These are phyloP conservation scores for Linnaemya vulpina DNA, from an alignment of 2,888 invertebrate genomes.

Conservation along the genomic window DNA sequence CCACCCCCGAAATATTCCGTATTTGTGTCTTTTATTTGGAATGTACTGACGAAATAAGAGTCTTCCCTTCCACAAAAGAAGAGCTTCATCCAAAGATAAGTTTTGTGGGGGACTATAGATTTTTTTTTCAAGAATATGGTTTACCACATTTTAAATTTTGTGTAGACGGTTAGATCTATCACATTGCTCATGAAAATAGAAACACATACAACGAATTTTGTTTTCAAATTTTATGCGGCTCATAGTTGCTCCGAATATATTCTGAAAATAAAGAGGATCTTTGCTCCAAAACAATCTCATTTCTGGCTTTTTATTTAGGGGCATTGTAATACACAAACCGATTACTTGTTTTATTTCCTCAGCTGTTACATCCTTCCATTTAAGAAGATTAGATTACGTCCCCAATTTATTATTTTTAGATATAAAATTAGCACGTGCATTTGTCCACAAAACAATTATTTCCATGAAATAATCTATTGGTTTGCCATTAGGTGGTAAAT, in stretches of 20 bases:
- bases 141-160: conserved; percentile 38
- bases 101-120: conserved; percentile 12
- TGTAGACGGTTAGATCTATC: conserved; percentile 18
- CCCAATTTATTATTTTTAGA: conserved; percentile 36
- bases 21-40: conserved; percentile 20
- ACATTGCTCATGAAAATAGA: conserved; percentile 20
- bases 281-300: conserved; percentile 39
- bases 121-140: conserved; percentile 30
- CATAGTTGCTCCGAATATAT: conserved; percentile 26
- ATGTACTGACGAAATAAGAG: conserved; percentile 28
- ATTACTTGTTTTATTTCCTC: conserved; percentile 38
- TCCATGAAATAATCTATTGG: conserved; percentile 34
- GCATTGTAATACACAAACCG: conserved; percentile 28
- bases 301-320: conserved; percentile 42
- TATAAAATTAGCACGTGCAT: conserved; percentile 21
- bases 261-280: conserved; percentile 25
- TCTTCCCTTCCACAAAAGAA: conserved; percentile 28
- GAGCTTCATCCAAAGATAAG: conserved; percentile 28
- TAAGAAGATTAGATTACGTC: conserved; percentile 26
- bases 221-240: conserved; percentile 20
- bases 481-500: conserved; percentile 20
- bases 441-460: conserved; percentile 34
- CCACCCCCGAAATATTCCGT: too few relatives aligned
- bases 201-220: conserved; percentile 19
- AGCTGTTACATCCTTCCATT: conserved; percentile 24